Evolutionary conservation across 2,888 invertebrate species (phyloP), one percentile per base, ranked within the genome.

Genomic region (Exocentrus adspersus): DNA sequence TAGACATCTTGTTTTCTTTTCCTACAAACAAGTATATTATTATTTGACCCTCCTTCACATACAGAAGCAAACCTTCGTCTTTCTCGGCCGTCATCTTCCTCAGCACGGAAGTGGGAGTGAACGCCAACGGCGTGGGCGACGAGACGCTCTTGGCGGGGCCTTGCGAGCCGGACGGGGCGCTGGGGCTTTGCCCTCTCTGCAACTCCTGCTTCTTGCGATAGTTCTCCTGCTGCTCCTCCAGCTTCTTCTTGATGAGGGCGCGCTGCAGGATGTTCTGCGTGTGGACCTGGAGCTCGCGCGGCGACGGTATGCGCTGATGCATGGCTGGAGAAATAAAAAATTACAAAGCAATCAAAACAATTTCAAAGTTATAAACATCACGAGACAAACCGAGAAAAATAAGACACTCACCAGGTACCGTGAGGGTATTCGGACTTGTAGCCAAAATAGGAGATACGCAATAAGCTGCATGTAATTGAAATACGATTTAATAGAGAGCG

Each of bases 1-100:
- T 57, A 46, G 43, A 64, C 51, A 37, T 65, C 48, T 72, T 75
- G 62, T 71, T 74, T 60, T 79, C 78, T 68, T 78, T 79, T 83
- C 89, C 89, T 24, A 56, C 30, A 54, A 30, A 37, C 30, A 30
- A 32, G 24, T 32, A 57, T 19, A 62, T 79, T 6, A 58, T 51
- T 9, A 37, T n/a, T n/a, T n/a, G n/a, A n/a, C n/a, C n/a, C n/a
- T n/a, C n/a, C n/a, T n/a, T n/a, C 37, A 2, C 14, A 52, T 12
- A n/a, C 1, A 20, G 32, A 45, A 17, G 10, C 43, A 46, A 59
- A 85, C 89, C 89, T 17, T 86, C 86, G 72, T 94, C 93, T 80
- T 94, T 94, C 75, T 94, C 94, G 1, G 94, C 94, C 4, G 95
- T 95, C 95, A 96, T 95, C 85, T 96, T 96, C 67, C 95, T 89